phyloP scores from a whole-genome alignment of 2,888 invertebrate genomes.

The Cinara cedri region DNA sequence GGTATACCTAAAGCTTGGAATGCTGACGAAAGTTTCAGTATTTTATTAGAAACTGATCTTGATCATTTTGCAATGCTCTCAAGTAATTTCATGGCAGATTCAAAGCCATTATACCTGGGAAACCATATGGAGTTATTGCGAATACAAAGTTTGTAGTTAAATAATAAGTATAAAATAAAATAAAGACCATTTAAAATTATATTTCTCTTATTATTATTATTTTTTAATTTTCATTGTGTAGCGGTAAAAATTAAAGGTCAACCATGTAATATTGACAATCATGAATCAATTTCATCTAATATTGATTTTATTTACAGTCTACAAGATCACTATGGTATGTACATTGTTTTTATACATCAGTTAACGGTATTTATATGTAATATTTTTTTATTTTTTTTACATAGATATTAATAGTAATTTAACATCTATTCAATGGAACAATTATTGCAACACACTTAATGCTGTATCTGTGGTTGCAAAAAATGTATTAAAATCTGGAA shows the following conservation, averaged over 20 bases:
- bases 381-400: not conserved
- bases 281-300: constrained; percentile 45
- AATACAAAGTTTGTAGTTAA: constrained; percentile 74
- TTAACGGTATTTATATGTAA: not conserved
- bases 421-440: constrained; percentile 45
- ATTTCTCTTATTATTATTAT: not conserved
- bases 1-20: constrained; percentile 83
- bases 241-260: constrained; percentile 51
- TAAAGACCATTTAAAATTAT: not conserved
- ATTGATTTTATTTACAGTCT: constrained; percentile 41
- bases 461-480: constrained; percentile 27
- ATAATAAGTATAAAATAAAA: constrained; percentile 21
- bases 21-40: constrained; percentile 74
- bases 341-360: not conserved
- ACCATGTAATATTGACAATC: constrained; percentile 42
- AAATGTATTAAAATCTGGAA: constrained; percentile 35
- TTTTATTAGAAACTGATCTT: constrained; percentile 78
- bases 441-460: constrained; percentile 32
- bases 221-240: not conserved
- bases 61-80: constrained; percentile 76
- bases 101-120: constrained; percentile 71
- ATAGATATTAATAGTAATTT: constrained; percentile 17
- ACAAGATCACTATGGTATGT: constrained; percentile 33
- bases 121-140: constrained; percentile 77
- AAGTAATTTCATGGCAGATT: constrained; percentile 74